Conservation (phyloP, 2,113 vertebrate species). For the Nibea coibor region DNA sequence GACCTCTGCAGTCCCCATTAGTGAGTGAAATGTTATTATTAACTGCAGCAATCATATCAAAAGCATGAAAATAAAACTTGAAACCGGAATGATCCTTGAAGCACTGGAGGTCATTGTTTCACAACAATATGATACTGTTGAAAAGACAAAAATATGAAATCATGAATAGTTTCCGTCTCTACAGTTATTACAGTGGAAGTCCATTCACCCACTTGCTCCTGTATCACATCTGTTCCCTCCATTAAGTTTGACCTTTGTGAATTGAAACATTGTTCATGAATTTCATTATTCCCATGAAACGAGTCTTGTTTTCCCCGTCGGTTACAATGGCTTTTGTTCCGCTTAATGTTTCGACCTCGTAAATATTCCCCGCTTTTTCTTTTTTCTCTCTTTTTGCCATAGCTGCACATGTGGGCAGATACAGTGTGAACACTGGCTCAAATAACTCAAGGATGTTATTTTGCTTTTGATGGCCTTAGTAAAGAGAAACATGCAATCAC, state of each 20-base stretch:
- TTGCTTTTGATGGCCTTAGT: background rate
- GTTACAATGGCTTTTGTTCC: constrained; percentile 70
- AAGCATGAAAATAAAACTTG: background rate
- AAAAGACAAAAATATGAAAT: constrained; percentile 1
- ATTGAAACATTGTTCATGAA: constrained; percentile 60
- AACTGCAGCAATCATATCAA: background rate
- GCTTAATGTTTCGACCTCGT: constrained; percentile 34
- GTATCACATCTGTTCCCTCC: constrained; percentile 34
- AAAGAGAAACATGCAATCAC: constrained; percentile 12
- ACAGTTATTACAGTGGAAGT: background rate
- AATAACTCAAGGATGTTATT: constrained; percentile 6
- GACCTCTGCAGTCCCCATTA: background rate
- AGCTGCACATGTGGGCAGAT: constrained; percentile 32
- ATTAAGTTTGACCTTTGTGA: constrained; percentile 51
- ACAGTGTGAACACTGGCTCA: background rate
- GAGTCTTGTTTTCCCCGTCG: constrained; percentile 41
- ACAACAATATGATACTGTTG: background rate
- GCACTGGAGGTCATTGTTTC: background rate
- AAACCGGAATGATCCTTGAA: background rate
- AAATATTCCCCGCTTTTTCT: constrained; percentile 20
- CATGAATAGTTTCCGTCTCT: background rate
- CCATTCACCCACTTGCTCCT: constrained; percentile 34
- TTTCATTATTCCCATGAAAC: constrained; percentile 54
- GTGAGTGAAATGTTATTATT: background rate
- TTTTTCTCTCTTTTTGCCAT: constrained; percentile 8